Percentiles rank a stretch among this genome's conserved stretches.
Evolutionary conservation across 2,888 invertebrate species (phyloP).

Genomic region (Meganola albula): DNA sequence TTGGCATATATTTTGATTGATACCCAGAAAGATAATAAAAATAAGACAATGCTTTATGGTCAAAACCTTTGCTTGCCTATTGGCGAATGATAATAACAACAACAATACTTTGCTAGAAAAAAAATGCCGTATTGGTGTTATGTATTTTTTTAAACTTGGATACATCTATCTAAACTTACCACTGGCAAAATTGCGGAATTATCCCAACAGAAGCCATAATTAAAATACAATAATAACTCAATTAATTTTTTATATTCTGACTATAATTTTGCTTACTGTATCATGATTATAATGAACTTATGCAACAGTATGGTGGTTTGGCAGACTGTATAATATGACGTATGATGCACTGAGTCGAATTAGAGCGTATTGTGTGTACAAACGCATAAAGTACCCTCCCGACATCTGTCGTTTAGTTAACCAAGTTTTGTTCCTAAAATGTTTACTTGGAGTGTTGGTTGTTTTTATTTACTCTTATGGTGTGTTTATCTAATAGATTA

Average conservation of each 20-base stretch:
- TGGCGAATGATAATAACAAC: too few species aligned
- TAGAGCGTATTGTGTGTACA: constrained; percentile 59
- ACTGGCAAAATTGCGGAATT: too few species aligned
- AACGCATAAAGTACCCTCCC: constrained; percentile 36
- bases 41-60: too few species aligned
- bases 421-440: constrained; percentile 32
- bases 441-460: constrained; percentile 36
- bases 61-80: too few species aligned
- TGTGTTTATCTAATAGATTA: constrained; percentile 14
- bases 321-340: constrained; percentile 46
- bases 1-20: too few species aligned
- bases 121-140: too few species aligned
- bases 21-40: too few species aligned
- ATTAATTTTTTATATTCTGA: too few species aligned
- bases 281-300: constrained; percentile 47
- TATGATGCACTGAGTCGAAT: constrained; percentile 53
- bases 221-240: neutral
- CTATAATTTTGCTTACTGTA: neutral
- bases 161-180: too few species aligned
- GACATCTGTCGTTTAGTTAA: constrained; percentile 60
- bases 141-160: too few species aligned
- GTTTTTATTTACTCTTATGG: constrained; percentile 36
- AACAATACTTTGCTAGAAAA: neutral
- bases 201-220: too few species aligned
- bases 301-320: constrained; percentile 56